These are phyloP conservation scores for Grantiella picta DNA, from an alignment of 2,113 vertebrate species.

Conservation along the genomic window DNA sequence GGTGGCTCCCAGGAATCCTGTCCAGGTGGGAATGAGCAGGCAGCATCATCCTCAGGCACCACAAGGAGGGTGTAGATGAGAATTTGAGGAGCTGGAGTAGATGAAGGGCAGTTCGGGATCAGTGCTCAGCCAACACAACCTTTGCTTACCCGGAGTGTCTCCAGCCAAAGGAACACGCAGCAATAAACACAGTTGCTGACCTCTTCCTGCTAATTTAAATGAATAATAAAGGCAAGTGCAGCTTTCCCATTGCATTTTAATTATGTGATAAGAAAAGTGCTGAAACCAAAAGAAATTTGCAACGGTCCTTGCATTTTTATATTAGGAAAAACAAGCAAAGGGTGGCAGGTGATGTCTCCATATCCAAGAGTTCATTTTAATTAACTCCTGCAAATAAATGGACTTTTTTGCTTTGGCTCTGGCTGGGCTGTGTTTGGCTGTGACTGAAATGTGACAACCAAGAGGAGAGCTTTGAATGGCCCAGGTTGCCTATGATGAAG, in stretches of 20 bases:
- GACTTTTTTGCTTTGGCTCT: not conserved
- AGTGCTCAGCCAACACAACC: not conserved
- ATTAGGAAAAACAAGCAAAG: slow-evolving; percentile 8
- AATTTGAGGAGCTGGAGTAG: not conserved
- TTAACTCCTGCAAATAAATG: not conserved
- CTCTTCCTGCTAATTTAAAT: not conserved
- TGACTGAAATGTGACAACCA: not conserved
- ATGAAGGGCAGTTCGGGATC: not conserved
- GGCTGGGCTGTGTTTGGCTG: not conserved
- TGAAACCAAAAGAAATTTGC: not conserved
- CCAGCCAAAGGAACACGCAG: not conserved
- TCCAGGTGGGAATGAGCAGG: not conserved
- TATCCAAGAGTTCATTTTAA: slow-evolving; percentile 32
- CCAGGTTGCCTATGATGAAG: not conserved
- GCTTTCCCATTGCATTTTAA: not conserved
- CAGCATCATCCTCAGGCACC: not conserved
- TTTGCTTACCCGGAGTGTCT: not conserved
- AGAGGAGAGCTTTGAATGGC: not conserved
- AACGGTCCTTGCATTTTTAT: slow-evolving; percentile 11
- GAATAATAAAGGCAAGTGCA: not conserved
- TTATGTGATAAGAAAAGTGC: slow-evolving; percentile 24
- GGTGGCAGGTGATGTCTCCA: slow-evolving; percentile 1
- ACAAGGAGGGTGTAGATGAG: not conserved
- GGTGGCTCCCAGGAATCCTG: not conserved
- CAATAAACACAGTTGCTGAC: not conserved